phyloP scores from a whole-genome alignment of 2,888 invertebrate genomes.

The Rhaphigaster nebulosa region DNA sequence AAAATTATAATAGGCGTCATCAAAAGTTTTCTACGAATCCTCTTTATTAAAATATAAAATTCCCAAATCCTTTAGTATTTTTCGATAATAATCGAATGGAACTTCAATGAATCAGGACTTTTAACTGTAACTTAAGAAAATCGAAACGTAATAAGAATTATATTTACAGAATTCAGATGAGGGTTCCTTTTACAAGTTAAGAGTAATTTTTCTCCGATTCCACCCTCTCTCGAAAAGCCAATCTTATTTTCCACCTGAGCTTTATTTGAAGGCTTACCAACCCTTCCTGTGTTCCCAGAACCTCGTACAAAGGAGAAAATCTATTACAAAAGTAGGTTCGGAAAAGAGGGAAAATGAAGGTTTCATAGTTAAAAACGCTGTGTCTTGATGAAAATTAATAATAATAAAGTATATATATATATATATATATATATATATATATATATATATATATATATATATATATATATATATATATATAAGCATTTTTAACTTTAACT shows the following conservation, averaged over 20 bases:
- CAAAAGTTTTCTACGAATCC: too few relatives aligned
- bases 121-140: background rate
- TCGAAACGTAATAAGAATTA: background rate
- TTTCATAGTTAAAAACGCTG: background rate
- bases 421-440: too few relatives aligned
- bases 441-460: too few relatives aligned
- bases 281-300: background rate
- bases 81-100: background rate
- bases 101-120: background rate
- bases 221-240: background rate
- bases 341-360: background rate
- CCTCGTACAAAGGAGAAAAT: background rate
- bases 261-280: conserved; percentile 1
- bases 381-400: background rate
- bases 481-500: too few relatives aligned
- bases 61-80: too few relatives aligned
- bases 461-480: too few relatives aligned
- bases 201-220: conserved; percentile 13
- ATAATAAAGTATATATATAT: background rate
- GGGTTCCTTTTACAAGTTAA: background rate
- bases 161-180: background rate
- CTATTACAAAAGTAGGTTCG: background rate
- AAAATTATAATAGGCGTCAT: too few relatives aligned
- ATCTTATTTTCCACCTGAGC: conserved; percentile 13
- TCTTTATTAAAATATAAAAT: too few relatives aligned